A percentile compares a stretch with the other conserved stretches of the same genome.
Conservation (phyloP, 2,888 invertebrate species). For the Thereva nobilitata region DNA sequence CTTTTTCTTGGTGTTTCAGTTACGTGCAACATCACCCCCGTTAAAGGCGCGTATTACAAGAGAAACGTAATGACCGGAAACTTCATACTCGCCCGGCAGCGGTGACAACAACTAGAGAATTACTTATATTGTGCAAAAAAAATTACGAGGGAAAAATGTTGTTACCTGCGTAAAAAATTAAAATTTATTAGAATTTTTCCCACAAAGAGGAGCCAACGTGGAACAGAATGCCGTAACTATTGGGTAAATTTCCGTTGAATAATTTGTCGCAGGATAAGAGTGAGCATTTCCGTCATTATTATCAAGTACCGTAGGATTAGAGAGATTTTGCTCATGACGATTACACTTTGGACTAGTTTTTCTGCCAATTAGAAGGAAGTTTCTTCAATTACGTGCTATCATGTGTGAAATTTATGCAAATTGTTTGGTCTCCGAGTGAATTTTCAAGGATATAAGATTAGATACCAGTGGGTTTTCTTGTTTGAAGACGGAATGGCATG, state of each 20-base stretch:
- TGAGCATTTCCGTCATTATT: slow-evolving; percentile 7
- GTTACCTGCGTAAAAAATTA: slow-evolving; percentile 24
- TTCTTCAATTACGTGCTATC: too few species aligned
- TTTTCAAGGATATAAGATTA: too few species aligned
- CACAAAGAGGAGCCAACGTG: slow-evolving; percentile 3
- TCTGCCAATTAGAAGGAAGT: too few species aligned
- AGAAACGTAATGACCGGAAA: slow-evolving; percentile 11
- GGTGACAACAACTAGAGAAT: slow-evolving; percentile 23
- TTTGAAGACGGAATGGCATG: too few species aligned
- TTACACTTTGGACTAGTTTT: too few species aligned
- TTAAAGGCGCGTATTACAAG: too few species aligned
- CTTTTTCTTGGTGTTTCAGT: too few species aligned
- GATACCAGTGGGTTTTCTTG: too few species aligned
- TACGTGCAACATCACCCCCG: background rate
- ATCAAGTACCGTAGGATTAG: too few species aligned
- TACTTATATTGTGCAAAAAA: slow-evolving; percentile 10
- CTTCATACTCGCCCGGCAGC: background rate
- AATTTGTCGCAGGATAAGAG: background rate
- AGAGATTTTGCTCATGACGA: too few species aligned
- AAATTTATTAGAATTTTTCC: slow-evolving; percentile 24
- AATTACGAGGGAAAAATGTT: slow-evolving; percentile 22
- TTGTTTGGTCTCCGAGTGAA: too few species aligned
- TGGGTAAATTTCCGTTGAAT: slow-evolving; percentile 16
- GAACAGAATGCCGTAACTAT: slow-evolving; percentile 28
- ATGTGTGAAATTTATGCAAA: too few species aligned